Base-by-base conservation (phyloP, 2,113 vertebrate genomes). In the Cardinalis cardinalis region DNA sequence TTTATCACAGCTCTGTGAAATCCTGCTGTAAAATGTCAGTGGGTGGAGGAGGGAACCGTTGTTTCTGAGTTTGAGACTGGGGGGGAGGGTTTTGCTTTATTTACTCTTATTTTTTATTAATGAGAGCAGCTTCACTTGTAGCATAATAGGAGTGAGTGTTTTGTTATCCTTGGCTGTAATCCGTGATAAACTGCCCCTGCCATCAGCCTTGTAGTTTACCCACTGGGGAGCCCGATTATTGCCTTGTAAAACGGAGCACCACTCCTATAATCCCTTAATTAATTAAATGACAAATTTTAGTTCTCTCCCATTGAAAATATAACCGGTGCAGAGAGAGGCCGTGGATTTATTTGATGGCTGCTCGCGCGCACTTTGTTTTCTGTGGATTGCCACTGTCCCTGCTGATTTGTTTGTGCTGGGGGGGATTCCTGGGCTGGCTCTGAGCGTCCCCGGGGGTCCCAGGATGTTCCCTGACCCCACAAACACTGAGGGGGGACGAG, bases 211-310 rank as follows among this genome's bases (percentile, higher is more conserved):
- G 32, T 95, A 96, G 96, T 97, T 97, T 97, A 97, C 97, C 96
- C 97, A 95, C 97, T 84, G 90, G 97, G 97, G 97, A 98, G 97
- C 96, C 95, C 79, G 94, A 97, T 98, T 97, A 97, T 97, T 95
- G 97, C 97, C 97, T 97, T 98, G 97, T 98, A 98, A 98, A 98
- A 96, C 95, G 87, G 97, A 98, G 97, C 96, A 97, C 96, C 96
- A 96, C 97, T 98, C 97, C 97, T 97, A 97, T 97, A 98, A 97
- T 97, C 96, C 96, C 95, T 97, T 97, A 97, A 98, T 97, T 98
- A 97, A 97, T 97, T 97, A 97, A 97, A 97, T 97, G 97, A 98
- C 97, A 96, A 97, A 97, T 98, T 97, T 97, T 90, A 97, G 95
- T 85, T 96, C 96, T 97, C 96, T 97, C 95, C 96, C 93, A 93